These are phyloP conservation scores for Strongylocentrotus purpuratus DNA, from an alignment of 35 echinoderm and acorn worm genomes.

Conservation along the genomic window DNA sequence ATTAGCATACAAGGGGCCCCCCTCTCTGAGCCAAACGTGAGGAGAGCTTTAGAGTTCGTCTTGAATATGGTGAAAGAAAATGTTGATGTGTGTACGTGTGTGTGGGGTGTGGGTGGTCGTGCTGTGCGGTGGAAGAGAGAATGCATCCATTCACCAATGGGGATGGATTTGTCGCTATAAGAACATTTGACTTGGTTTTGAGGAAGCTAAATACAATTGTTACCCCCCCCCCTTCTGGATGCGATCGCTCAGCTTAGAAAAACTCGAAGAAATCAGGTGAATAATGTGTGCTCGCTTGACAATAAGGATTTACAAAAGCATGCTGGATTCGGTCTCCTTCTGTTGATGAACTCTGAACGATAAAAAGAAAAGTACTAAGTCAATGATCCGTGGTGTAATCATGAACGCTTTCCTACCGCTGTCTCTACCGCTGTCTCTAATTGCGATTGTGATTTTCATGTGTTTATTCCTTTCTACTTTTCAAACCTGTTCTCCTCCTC, in stretches of 20 bases:
- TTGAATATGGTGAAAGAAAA: background rate
- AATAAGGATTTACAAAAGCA: background rate
- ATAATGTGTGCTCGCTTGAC: background rate
- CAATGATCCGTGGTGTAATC: background rate
- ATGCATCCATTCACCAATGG: background rate
- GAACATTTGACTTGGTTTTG: background rate
- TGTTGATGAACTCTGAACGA: background rate
- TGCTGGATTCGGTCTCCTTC: slow-evolving; percentile 17
- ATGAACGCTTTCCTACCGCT: background rate
- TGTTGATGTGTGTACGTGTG: background rate
- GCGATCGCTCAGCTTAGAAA: background rate
- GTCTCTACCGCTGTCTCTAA: background rate
- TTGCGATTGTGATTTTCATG: background rate
- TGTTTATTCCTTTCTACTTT: slow-evolving; percentile 35
- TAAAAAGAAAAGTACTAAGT: background rate
- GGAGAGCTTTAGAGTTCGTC: background rate
- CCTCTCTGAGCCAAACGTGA: background rate
- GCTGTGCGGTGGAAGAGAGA: background rate
- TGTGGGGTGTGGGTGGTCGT: background rate
- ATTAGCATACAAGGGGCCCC: background rate
- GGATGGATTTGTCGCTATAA: background rate
- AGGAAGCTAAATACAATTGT: background rate
- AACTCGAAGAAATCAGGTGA: background rate
- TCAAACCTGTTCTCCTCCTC: slow-evolving; percentile 30
- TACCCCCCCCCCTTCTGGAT: background rate